Evolutionary conservation across 2,113 vertebrate species (phyloP).

Genomic region (Hemichromis elongatus): DNA sequence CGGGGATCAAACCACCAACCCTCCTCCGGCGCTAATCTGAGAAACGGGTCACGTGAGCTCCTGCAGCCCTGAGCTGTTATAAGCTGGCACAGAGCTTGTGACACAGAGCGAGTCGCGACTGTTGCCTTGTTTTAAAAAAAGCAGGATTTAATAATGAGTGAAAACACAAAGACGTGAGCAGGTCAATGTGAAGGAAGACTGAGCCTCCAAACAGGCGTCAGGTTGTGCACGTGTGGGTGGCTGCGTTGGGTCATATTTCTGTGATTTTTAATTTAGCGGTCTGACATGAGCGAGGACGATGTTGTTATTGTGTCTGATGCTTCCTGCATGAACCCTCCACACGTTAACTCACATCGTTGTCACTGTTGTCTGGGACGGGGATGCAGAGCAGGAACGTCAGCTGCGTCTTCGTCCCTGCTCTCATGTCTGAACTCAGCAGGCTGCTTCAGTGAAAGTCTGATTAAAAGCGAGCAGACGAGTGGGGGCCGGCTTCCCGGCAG

Average conservation of each 20-base stretch:
- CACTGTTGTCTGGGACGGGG: background rate
- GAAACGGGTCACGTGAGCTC: background rate
- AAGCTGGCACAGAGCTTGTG: background rate
- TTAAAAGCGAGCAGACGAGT: background rate
- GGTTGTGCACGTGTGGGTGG: background rate
- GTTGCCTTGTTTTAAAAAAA: background rate
- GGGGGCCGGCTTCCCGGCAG: background rate
- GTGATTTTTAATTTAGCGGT: background rate
- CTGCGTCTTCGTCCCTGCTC: accelerated
- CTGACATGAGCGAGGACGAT: background rate
- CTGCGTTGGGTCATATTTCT: background rate
- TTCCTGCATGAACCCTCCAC: background rate
- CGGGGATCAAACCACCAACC: background rate
- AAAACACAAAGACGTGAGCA: background rate
- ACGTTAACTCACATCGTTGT: background rate
- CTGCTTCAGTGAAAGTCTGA: background rate
- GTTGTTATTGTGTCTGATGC: background rate
- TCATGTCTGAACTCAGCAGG: background rate
- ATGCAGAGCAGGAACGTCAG: background rate
- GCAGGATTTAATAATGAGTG: background rate
- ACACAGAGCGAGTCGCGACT: background rate
- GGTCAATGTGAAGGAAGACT: background rate
- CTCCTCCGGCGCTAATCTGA: background rate
- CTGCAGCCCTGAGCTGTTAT: background rate
- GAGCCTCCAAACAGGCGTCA: background rate